phyloP scores from a whole-genome alignment of 1,140 invertebrate genomes.

The Amyelois transitella region DNA sequence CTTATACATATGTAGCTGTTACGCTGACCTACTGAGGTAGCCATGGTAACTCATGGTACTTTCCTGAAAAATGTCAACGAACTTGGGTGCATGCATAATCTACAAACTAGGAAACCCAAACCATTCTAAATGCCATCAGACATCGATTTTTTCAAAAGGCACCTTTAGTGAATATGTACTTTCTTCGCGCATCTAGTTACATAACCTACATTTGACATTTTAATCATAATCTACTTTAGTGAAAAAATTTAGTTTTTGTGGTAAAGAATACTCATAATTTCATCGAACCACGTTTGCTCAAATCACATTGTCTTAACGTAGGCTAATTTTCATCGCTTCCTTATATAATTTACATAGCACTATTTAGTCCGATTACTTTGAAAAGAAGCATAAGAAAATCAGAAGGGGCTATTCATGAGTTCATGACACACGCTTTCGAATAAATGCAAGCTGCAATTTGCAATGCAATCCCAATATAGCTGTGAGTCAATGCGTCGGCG shows the following conservation, averaged over 20 bases:
- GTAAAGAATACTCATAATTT: too few species aligned
- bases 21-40: not conserved
- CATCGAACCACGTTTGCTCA: too few species aligned
- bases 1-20: too few species aligned
- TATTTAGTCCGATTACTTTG: not conserved
- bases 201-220: too few species aligned
- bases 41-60: not conserved
- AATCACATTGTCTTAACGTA: too few species aligned
- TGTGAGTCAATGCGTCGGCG: constrained; percentile 25
- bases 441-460: constrained; percentile 21
- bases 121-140: not conserved
- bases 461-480: constrained; percentile 37
- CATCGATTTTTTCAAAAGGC: not conserved
- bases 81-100: not conserved
- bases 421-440: not conserved
- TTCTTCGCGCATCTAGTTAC: not conserved
- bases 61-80: not conserved
- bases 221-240: too few species aligned
- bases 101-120: not conserved
- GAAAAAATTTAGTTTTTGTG: too few species aligned
- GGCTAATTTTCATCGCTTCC: too few species aligned
- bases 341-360: too few species aligned
- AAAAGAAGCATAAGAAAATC: not conserved
- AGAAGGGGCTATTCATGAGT: too few species aligned
- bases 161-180: not conserved